Base-by-base conservation (phyloP, 2,888 invertebrate genomes). In the Willowsia nigromaculata region DNA sequence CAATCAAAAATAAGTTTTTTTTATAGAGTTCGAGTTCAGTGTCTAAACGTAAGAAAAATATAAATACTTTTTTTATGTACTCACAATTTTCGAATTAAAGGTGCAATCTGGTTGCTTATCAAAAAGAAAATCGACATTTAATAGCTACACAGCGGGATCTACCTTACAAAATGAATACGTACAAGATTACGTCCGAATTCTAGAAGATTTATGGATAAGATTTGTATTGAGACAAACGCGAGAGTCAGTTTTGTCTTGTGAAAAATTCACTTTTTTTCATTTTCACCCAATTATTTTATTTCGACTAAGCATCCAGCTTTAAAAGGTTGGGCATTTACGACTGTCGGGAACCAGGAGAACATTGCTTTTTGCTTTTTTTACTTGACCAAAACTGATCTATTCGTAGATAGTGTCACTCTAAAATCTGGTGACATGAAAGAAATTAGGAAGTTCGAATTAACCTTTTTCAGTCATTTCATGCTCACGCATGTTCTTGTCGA, bases 391-490 rank as follows among this genome's bases (percentile, higher is more conserved):
- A 11, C 56, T 40, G 86, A 86, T 86, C 86, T 80, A 15, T 86
- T 82, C 56, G 7, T 40, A 81, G 87, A 87, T 87, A 87, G n/a
- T 82, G 87, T 87, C 87, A 87, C 68, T 87, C 81, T 27, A 43
- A 6, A 18, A 13, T 53, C 68, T 81, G 74, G 87, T 87, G 87
- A 87, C 87, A 87, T 81, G 87, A 18, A 59, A 81, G 47, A 59
- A 81, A 81, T 86, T 87, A 81, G 87, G 59, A 71, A 81, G 81
- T 81, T 74, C 30, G 82, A 87, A 71, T 82, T 78, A 53, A 78
- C 47, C 53, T 18, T 78, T 78, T 33, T 53, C 33, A 53, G 33
- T 5, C 78, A 53, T 71, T 18, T 40, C 33, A 15, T 33, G 33
- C 7, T 0, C 18, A 33, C 33, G 9, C 27, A 59, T 59, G 9